Conservation (phyloP, 2,113 vertebrate genomes). For the Tricholaema leucomelas region DNA sequence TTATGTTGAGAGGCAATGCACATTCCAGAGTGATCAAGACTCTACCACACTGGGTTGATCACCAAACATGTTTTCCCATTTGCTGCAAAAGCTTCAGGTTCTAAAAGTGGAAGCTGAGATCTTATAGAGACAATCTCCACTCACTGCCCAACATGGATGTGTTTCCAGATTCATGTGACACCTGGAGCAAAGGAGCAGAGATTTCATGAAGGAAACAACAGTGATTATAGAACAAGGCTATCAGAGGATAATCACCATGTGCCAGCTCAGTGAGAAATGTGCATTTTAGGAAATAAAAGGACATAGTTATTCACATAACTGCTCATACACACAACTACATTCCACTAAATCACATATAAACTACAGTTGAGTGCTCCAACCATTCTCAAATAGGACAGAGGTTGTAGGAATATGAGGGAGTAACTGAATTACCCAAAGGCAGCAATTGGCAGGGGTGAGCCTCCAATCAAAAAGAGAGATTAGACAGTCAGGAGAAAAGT, state of each 20-base stretch:
- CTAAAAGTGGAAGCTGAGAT: background rate
- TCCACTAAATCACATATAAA: background rate
- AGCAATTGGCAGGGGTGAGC: background rate
- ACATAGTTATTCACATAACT: background rate
- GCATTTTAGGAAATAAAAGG: background rate
- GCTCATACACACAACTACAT: background rate
- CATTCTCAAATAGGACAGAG: background rate
- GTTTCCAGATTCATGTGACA: background rate
- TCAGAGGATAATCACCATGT: background rate
- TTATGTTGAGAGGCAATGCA: background rate
- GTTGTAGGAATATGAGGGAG: background rate
- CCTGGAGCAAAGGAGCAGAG: background rate
- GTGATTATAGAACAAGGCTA: background rate
- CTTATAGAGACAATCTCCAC: background rate
- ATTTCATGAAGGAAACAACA: background rate
- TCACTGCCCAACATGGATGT: background rate
- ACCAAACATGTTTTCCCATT: background rate
- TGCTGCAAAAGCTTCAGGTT: background rate
- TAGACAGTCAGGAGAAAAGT: background rate
- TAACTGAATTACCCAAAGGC: background rate
- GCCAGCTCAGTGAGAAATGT: background rate
- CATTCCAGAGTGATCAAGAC: background rate
- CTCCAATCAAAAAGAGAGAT: background rate
- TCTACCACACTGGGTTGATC: background rate
- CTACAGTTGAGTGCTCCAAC: background rate